These are phyloP conservation scores for Helostoma temminkii DNA, from an alignment of 2,797 vertebrate species.

Conservation along the genomic window DNA sequence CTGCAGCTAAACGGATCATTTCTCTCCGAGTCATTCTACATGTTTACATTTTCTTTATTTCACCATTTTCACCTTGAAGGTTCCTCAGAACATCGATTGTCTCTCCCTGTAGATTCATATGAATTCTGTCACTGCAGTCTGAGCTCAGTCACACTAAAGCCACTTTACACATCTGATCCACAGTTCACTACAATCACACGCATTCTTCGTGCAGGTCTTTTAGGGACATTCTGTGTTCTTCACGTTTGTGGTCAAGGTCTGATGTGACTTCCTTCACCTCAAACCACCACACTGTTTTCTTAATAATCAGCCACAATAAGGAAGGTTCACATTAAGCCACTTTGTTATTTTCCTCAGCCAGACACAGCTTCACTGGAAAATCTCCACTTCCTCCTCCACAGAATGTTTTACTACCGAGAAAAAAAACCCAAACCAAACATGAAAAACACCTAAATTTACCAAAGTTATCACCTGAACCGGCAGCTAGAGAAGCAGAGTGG, in stretches of 20 bases:
- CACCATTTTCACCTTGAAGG: too few species aligned
- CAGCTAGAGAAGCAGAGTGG: background rate
- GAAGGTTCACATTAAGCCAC: background rate
- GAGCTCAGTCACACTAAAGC: too few species aligned
- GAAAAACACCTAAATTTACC: background rate
- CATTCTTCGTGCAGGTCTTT: background rate
- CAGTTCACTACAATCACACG: too few species aligned
- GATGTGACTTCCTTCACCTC: constrained; percentile 1
- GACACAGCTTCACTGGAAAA: background rate
- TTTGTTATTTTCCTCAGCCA: background rate
- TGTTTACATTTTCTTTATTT: too few species aligned
- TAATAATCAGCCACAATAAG: background rate
- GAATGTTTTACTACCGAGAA: background rate
- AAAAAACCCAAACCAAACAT: background rate
- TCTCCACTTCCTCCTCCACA: constrained; percentile 34
- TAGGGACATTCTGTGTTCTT: background rate
- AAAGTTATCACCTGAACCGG: too few species aligned
- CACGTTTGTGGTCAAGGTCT: background rate
- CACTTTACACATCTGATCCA: too few species aligned
- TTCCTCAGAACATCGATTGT: too few species aligned
- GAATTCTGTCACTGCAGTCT: too few species aligned
- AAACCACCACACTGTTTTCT: background rate
- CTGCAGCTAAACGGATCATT: too few species aligned
- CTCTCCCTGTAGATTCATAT: too few species aligned
- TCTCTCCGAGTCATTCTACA: too few species aligned